Evolutionary conservation across 2,797 vertebrate species (phyloP), one percentile per base, ranked within the genome.

Genomic region (Jordanella pulchra): DNA sequence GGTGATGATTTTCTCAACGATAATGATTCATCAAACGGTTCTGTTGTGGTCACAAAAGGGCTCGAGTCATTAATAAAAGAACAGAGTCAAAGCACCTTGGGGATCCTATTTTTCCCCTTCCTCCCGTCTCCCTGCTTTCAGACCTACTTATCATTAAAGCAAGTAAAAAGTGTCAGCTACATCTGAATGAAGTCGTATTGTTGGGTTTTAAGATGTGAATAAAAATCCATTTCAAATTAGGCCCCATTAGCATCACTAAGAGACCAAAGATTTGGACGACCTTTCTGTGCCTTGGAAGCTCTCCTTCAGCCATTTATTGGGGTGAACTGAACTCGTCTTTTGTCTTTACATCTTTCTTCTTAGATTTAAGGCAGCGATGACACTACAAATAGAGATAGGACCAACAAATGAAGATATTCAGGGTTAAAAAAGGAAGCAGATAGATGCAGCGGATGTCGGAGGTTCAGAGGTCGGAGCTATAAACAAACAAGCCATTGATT

Each of bases 1-100:
- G 78, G 73, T 84, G 87, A 91, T 89, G 82, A 87, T 92, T 91
- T 83, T 90, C 87, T 83, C 85, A 78, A 53, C 70, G 88, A 93
- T 93, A 93, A 91, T 87, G 90, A 92, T 87, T 92, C 90, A 92
- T 92, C 89, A 92, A 89, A 92, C 87, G 86, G 73, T 81, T 78
- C 74, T n/a, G 73, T 71, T 25, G 86, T 83, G 89, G 87, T 90
- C 88, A 88, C 88, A 87, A 93, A 93, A 91, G 89, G 89, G 85
- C 91, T 85, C 50, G 48, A 89, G 92, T 93, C 93, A 93, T 95
- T 93, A 94, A 94, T 94, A 94, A 94, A 93, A 94, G 90, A 94
- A 94, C 87, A 93, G 87, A 92, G 89, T 85, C 88, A 84, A 89
- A 87, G 83, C 89, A 91, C 91, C 86, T 92, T 91, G 82, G 91